A percentile compares a stretch with the other conserved stretches of the same genome.
These are phyloP conservation scores for Garrulus glandarius DNA, from an alignment of 2,797 vertebrate species.

Conservation along the genomic window DNA sequence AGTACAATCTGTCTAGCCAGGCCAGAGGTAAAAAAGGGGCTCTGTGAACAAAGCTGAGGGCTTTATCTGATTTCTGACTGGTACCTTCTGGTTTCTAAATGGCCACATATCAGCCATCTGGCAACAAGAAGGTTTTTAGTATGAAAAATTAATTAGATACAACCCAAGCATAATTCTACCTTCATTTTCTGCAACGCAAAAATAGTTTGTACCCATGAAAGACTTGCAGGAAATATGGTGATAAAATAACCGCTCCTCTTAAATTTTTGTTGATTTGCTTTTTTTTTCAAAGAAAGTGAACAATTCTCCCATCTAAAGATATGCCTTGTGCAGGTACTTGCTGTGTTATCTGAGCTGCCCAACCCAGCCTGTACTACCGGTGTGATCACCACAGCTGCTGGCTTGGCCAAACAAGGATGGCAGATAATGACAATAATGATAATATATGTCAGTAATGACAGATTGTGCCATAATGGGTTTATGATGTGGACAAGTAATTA, in stretches of 20 bases:
- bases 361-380: background rate
- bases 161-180: background rate
- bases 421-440: background rate
- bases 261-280: background rate
- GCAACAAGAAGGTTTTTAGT: background rate
- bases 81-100: background rate
- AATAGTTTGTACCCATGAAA: background rate
- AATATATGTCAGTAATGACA: background rate
- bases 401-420: background rate
- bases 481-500: background rate
- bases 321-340: background rate
- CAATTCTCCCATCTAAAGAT: background rate
- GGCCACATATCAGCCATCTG: background rate
- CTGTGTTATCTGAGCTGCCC: background rate
- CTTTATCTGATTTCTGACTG: background rate
- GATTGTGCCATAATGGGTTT: background rate
- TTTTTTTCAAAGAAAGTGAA: background rate
- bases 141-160: conserved; percentile 32
- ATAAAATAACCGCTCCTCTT: background rate
- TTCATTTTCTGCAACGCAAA: background rate
- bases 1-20: background rate
- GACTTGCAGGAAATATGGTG: background rate
- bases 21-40: background rate
- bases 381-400: background rate
- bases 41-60: background rate